These are phyloP conservation scores for Numenius phaeopus DNA, from an alignment of 2,797 vertebrate genomes.

Conservation along the genomic window DNA sequence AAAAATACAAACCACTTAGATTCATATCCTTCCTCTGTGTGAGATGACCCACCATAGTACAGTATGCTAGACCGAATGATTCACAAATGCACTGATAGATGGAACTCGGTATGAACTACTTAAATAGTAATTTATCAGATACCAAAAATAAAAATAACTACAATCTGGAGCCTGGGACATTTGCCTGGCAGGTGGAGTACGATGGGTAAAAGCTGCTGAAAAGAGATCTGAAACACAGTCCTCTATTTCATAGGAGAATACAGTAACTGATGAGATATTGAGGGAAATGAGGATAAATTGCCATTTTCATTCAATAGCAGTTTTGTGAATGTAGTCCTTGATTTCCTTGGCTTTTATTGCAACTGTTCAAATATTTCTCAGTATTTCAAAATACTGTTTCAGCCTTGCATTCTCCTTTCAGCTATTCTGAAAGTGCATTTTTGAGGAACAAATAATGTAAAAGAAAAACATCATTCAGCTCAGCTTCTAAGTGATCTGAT, in stretches of 20 bases:
- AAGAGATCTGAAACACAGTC: not conserved
- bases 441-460: not conserved
- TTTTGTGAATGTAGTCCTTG: not conserved
- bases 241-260: not conserved
- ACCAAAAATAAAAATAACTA: not conserved
- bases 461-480: not conserved
- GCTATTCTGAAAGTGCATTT: not conserved
- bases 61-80: fast-evolving
- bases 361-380: not conserved
- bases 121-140: not conserved
- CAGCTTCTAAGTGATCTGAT: not conserved
- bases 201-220: not conserved
- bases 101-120: not conserved
- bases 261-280: not conserved
- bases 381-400: not conserved
- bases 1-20: not conserved
- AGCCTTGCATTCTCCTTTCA: not conserved
- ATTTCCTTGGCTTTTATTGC: not conserved
- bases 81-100: not conserved
- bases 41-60: not conserved
- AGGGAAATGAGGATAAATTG: not conserved
- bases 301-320: not conserved
- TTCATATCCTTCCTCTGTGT: not conserved
- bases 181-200: not conserved
- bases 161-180: not conserved